phyloP scores from a whole-genome alignment of 2,888 invertebrate species.

The Ectemnius lituratus region DNA sequence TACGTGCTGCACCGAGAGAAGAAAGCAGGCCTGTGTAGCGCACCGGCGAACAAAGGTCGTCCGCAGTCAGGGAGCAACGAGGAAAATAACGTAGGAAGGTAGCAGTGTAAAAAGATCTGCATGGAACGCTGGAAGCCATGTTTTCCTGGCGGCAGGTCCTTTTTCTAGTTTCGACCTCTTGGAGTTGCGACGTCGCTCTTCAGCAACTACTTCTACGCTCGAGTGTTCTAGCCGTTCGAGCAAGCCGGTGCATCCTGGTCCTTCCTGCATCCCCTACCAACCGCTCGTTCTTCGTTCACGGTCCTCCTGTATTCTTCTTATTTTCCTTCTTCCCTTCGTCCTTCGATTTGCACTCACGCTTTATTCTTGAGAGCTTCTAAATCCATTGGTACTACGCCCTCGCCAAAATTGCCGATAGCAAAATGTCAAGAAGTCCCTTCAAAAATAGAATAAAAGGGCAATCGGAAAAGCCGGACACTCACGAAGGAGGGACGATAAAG shows the following conservation, averaged over 20 bases:
- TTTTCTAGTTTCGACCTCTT: conserved; percentile 46
- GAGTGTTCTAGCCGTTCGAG: conserved; percentile 45
- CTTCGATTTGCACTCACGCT: conserved; percentile 6
- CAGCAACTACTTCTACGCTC: conserved; percentile 40
- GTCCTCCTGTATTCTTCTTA: conserved; percentile 1
- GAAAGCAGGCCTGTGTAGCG: not conserved
- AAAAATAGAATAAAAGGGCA: conserved; percentile 11
- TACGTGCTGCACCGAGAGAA: too few species aligned
- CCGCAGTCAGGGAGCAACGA: too few species aligned
- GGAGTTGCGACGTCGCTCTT: conserved; percentile 35
- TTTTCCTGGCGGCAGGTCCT: conserved; percentile 41
- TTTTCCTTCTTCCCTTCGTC: conserved; percentile 9
- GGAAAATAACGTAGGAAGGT: conserved; percentile 11
- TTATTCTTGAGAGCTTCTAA: conserved; percentile 27
- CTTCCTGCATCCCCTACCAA: conserved; percentile 16
- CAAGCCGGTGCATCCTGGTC: conserved; percentile 43
- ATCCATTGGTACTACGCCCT: conserved; percentile 36
- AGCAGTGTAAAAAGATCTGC: conserved; percentile 23
- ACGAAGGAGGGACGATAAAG: conserved; percentile 12
- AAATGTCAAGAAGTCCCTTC: conserved; percentile 33
- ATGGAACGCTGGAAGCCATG: conserved; percentile 21
- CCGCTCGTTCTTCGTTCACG: not conserved
- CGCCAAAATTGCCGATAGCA: conserved; percentile 41
- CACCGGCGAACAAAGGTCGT: not conserved
- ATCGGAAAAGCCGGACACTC: not conserved